phyloP scores from a whole-genome alignment of 2,888 invertebrate species.

The Hirtodrosophila histrioides region DNA sequence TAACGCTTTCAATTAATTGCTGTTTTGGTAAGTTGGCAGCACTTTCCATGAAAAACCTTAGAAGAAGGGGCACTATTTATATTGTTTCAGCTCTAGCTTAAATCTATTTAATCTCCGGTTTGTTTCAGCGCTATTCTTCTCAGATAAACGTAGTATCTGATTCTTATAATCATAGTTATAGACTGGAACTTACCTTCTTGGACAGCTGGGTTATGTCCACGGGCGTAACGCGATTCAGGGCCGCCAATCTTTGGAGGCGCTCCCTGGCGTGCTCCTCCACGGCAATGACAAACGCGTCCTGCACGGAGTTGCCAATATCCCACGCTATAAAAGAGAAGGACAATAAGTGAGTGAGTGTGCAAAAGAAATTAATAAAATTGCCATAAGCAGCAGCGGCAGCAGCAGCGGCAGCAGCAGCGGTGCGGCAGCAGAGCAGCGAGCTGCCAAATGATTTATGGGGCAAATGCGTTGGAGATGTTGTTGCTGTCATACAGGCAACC shows the following conservation, averaged over 20 bases:
- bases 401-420: conserved; percentile 15
- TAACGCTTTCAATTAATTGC: no score
- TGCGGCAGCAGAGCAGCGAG: neutral
- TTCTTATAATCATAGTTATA: neutral
- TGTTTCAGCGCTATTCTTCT: no score
- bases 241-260: conserved; percentile 95
- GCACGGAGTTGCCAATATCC: conserved; percentile 94
- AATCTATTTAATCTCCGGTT: no score
- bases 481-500: conserved; percentile 36
- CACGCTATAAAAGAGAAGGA: conserved; percentile 87
- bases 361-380: conserved; percentile 38
- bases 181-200: conserved; percentile 88
- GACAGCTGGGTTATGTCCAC: conserved; percentile 96
- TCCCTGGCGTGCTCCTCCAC: conserved; percentile 97
- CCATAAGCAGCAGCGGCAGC: conserved; percentile 29
- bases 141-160: no score
- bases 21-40: no score
- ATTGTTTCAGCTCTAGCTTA: no score
- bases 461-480: conserved; percentile 35
- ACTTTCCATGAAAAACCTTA: no score
- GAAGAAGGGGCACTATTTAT: no score
- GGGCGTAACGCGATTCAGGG: conserved; percentile 96
- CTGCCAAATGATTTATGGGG: conserved; percentile 53
- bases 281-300: conserved; percentile 99
- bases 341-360: conserved; percentile 2